These are phyloP conservation scores for Metalampra italica DNA, from an alignment of 2,888 invertebrate species.

Conservation along the genomic window DNA sequence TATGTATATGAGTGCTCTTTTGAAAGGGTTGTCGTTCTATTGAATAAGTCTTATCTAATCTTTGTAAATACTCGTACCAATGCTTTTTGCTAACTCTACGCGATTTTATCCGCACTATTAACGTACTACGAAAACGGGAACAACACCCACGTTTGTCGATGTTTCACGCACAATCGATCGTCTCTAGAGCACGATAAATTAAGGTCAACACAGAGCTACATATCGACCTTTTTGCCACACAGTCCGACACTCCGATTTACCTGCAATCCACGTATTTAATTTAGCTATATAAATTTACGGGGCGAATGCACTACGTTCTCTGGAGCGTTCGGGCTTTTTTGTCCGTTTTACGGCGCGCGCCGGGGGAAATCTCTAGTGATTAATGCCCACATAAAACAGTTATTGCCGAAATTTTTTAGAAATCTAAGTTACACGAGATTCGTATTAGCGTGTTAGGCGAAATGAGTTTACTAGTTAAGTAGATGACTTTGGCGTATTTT, in stretches of 20 bases:
- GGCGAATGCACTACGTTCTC: conserved; percentile 33
- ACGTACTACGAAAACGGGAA: no score
- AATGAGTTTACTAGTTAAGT: no score
- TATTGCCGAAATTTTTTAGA: background rate
- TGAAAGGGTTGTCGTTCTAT: no score
- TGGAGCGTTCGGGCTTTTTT: conserved; percentile 18
- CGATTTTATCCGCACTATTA: no score
- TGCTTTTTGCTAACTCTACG: no score
- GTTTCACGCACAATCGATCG: conserved; percentile 4
- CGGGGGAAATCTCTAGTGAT: conserved; percentile 9
- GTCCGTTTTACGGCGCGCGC: conserved; percentile 8
- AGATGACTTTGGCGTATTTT: no score
- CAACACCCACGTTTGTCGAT: background rate
- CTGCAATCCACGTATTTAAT: conserved; percentile 75
- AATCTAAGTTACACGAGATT: no score
- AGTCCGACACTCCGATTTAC: conserved; percentile 40
- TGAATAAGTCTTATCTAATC: no score
- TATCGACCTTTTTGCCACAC: conserved; percentile 14
- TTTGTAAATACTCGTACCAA: no score
- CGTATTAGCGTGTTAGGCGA: no score
- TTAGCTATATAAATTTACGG: conserved; percentile 54
- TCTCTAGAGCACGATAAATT: conserved; percentile 46
- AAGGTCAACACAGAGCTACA: conserved; percentile 29
- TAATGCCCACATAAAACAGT: background rate
- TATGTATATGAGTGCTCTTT: no score